These are phyloP conservation scores for Blastomussa wellsi DNA, from an alignment of 92 coral and sea anemone species.

Conservation along the genomic window DNA sequence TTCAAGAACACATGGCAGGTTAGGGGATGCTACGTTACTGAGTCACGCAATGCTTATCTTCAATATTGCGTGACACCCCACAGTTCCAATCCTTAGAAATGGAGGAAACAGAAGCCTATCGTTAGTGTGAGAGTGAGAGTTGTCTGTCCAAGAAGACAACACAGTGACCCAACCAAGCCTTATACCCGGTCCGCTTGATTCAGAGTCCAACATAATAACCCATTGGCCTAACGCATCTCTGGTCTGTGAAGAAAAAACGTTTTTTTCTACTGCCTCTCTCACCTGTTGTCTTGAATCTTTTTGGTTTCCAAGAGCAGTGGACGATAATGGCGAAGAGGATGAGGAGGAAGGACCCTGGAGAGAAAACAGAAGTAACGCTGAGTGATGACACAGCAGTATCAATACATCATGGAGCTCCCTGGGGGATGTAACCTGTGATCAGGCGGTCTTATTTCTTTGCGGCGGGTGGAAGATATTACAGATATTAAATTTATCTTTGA, in stretches of 20 bases:
- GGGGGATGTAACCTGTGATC: too few species aligned
- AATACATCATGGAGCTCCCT: background rate
- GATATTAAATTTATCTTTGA: too few species aligned
- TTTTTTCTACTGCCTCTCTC: background rate
- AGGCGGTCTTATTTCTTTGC: too few species aligned
- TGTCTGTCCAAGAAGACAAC: too few species aligned
- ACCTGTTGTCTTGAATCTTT: constrained; percentile 62
- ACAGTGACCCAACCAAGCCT: background rate
- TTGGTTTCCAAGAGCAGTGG: constrained; percentile 34
- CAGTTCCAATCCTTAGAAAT: too few species aligned
- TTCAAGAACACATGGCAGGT: background rate
- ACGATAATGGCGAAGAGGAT: constrained; percentile 24
- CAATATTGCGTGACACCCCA: background rate
- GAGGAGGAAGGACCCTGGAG: constrained; percentile 10
- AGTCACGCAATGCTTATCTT: background rate
- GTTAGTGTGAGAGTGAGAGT: too few species aligned
- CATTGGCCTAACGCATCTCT: background rate
- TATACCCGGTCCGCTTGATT: background rate
- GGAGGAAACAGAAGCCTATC: too few species aligned
- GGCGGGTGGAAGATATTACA: too few species aligned
- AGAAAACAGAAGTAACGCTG: background rate
- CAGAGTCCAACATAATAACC: background rate
- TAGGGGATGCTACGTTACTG: background rate
- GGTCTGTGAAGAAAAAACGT: background rate
- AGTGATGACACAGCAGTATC: background rate